Base-by-base conservation (phyloP, 2,888 invertebrate species). In the Perizoma flavofasciatum region DNA sequence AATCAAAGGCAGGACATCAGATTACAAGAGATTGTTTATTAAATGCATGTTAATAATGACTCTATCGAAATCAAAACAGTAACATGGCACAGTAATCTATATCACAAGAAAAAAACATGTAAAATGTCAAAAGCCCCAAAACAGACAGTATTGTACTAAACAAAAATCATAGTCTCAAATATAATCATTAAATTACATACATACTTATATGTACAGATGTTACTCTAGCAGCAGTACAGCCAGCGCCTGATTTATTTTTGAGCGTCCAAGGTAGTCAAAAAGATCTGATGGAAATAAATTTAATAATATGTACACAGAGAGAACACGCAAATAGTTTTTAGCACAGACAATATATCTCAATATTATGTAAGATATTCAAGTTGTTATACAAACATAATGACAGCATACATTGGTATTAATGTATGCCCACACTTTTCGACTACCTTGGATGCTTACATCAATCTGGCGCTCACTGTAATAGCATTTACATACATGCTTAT, bases 71-170 rank as follows among this genome's bases (percentile, higher is more conserved):
- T 22, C 22, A 22, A 22, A 22, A 22, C 22, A 22, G 22, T 22
- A 66, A 63, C 75, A 83, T 82, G 83, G 83, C 82, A 83, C 82
- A 64, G 57, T 56, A 61, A 59, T 69, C 54, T 71, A 64, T 61
- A 47, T 63, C 69, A 71, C 66, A 72, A 75, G 62, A 67, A 74
- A 72, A 74, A 63, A 70, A 72, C 70, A 68, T 72, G 71, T 73
- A 73, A 75, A 78, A 75, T 71, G 70, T 71, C 64, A 73, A 75
- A 73, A 74, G 71, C 75, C 79, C 80, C 78, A 83, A 83, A 79
- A 82, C 74, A 77, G 75, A 78, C n/a, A 75, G 71, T 76, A 74
- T 81, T 83, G 75, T 77, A 83, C 74, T 72, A 77, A 75, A 79
- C 65, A 76, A 75, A 77, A 70, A 78, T 74, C 68, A 70, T 66